Conservation (phyloP, 2,888 invertebrate genomes). For the Phalera bucephala region DNA sequence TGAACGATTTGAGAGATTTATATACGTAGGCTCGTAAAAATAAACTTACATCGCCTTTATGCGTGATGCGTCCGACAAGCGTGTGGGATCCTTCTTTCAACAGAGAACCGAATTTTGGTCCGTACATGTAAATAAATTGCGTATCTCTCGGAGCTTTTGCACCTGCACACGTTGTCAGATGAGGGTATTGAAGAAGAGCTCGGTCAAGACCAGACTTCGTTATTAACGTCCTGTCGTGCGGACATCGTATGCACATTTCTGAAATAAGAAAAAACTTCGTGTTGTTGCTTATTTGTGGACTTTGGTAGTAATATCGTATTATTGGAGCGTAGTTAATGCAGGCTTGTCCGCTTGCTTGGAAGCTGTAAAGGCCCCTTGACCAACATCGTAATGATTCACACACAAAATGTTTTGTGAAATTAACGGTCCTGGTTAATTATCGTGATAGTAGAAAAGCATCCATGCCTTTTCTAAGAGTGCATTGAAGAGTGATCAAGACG, state of each 20-base stretch:
- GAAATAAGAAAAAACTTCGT: conserved; percentile 12
- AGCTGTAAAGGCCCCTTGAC: too few species aligned
- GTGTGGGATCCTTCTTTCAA: conserved; percentile 64
- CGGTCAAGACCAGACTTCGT: conserved; percentile 58
- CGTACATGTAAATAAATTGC: conserved; percentile 58
- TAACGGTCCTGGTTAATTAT: too few species aligned
- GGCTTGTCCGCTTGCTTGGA: too few species aligned
- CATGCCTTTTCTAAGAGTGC: too few species aligned
- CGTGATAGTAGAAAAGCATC: too few species aligned
- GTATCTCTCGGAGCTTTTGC: conserved; percentile 45
- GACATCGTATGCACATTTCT: conserved; percentile 64
- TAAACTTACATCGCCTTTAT: conserved; percentile 50
- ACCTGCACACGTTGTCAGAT: conserved; percentile 56
- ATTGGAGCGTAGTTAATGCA: too few species aligned
- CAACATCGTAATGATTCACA: too few species aligned
- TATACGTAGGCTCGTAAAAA: not conserved
- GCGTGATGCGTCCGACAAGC: conserved; percentile 57
- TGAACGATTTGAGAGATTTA: conserved; percentile 17
- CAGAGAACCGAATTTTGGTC: conserved; percentile 65
- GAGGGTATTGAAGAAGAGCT: conserved; percentile 57
- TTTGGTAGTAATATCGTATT: too few species aligned
- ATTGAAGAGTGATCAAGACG: too few species aligned
- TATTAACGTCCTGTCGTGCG: conserved; percentile 66
- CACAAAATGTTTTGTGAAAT: too few species aligned
- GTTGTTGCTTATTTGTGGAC: too few species aligned